Evolutionary conservation across 2,888 invertebrate species (phyloP).

Genomic region (Parascotia fuliginaria): DNA sequence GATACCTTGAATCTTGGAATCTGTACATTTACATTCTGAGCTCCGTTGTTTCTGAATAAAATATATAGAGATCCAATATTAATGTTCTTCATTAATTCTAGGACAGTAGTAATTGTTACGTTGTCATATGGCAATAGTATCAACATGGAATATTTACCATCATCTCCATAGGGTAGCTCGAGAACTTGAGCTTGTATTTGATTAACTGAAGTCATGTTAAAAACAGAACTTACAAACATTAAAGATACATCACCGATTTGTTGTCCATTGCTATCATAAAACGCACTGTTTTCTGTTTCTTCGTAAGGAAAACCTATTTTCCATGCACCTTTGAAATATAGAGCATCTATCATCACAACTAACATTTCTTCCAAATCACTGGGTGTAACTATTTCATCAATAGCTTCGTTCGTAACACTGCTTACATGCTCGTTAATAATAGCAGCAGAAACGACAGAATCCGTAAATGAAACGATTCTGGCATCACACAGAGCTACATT

Average conservation of each 20-base stretch:
- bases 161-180: constrained; percentile 69
- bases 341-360: constrained; percentile 64
- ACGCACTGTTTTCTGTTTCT: constrained; percentile 59
- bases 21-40: constrained; percentile 79
- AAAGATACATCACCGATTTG: constrained; percentile 66
- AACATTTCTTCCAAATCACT: constrained; percentile 56
- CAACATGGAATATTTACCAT: constrained; percentile 86
- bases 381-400: constrained; percentile 64
- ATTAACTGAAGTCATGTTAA: constrained; percentile 47
- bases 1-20: constrained; percentile 86
- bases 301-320: constrained; percentile 52
- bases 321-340: constrained; percentile 75
- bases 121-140: constrained; percentile 85
- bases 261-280: constrained; percentile 59
- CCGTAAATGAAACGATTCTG: constrained; percentile 52
- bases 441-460: constrained; percentile 49
- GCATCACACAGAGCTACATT: constrained; percentile 55
- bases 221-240: constrained; percentile 56
- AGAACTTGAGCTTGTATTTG: constrained; percentile 59
- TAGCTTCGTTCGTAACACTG: constrained; percentile 60
- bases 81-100: constrained; percentile 75
- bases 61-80: constrained; percentile 77
- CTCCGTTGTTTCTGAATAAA: constrained; percentile 61
- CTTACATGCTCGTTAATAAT: constrained; percentile 66
- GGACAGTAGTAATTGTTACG: constrained; percentile 68